Evolutionary conservation across 2,888 invertebrate species (phyloP), one percentile per base, ranked within the genome.

Genomic region (Autographa gamma): DNA sequence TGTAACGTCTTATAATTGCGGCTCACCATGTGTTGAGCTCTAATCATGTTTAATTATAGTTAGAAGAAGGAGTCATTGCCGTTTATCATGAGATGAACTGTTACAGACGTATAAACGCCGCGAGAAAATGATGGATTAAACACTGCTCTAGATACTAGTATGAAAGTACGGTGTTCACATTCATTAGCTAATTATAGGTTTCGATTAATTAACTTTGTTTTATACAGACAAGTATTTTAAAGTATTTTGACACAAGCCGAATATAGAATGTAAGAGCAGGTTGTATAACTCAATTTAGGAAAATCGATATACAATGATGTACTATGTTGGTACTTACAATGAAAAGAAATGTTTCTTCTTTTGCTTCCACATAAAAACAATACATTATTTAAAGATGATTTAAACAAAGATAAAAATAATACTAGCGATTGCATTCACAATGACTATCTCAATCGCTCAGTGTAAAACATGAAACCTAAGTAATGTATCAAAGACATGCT

Each of bases 41-140:
- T 93, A 95, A 95, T 95, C 94, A 93, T 92, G 91, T 93, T 93
- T 95, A 95, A 95, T 95, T 95, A 95, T 89, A 92, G 91, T 78
- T 69, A 86, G 87, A 89, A 91, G 89, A 90, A 90, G 92, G 90
- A 94, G 92, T 95, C 95, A 95, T 95, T 95, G 95, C 93, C 84
- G 91, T 91, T 93, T 91, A 93, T 93, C 95, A 95, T 95, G 95
- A 94, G 93, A 95, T 93, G 92, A 95, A 95, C 95, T 93, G 95
- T 95, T 95, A 94, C 93, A 91, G 87, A 91, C 88, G 89, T 88
- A 91, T 85, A 91, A 92, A 93, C 85, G 85, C 71, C 74, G 85
- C 88, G 90, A 90, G 91, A 91, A 90, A 91, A 92, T 92, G 89
- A 92, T 90, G 85, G 88, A 92, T 93, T 88, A 87, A 85, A 82